phyloP scores from a whole-genome alignment of 2,888 invertebrate species.

The Dione vanillae region DNA sequence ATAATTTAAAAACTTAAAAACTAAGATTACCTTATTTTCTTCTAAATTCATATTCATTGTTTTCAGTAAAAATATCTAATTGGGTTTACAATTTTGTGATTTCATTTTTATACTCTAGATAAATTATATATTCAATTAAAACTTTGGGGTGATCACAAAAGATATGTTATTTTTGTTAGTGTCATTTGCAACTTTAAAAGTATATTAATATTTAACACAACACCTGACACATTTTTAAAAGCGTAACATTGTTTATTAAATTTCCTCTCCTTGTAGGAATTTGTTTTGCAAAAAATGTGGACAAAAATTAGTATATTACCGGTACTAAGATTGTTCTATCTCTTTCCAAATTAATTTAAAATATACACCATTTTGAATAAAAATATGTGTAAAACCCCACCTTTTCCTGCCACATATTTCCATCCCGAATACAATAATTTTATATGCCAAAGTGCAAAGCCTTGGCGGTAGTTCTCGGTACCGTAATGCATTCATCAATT shows the following conservation, averaged over 20 bases:
- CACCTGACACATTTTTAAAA: no score
- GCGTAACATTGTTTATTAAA: no score
- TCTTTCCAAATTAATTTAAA: neutral
- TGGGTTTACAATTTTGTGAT: neutral
- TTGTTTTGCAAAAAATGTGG: constrained; percentile 14
- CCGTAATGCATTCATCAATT: constrained; percentile 63
- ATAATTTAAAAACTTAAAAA: neutral
- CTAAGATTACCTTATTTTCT: no score
- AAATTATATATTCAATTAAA: no score
- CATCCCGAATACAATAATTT: constrained; percentile 52
- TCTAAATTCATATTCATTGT: no score
- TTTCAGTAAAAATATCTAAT: neutral
- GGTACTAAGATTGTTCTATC: neutral
- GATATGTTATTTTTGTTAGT: no score
- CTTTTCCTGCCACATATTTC: constrained; percentile 42
- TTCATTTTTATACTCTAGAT: neutral
- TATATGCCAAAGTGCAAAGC: constrained; percentile 54
- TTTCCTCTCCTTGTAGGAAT: neutral
- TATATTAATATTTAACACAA: no score
- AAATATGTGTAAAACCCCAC: constrained; percentile 38
- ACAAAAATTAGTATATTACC: constrained; percentile 7
- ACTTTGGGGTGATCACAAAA: neutral
- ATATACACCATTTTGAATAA: neutral
- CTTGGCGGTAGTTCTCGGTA: constrained; percentile 46
- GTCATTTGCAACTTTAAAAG: no score